A percentile compares a stretch with the other conserved stretches of the same genome.
Evolutionary conservation across 2,888 invertebrate genomes (phyloP).

Genomic region (Morinoia aosen): DNA sequence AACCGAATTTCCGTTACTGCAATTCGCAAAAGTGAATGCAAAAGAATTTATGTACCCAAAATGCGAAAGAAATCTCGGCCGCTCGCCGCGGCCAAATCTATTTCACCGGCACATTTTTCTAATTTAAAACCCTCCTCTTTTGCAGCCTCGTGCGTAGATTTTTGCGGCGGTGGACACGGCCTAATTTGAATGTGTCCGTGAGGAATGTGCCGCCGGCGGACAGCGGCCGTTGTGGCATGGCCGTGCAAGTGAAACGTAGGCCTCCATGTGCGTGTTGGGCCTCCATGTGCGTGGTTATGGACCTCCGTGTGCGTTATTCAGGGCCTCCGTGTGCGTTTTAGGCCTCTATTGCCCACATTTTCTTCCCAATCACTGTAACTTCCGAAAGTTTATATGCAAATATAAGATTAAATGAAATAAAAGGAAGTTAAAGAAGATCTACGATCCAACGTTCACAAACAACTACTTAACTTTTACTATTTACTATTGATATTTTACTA

Average conservation of each 20-base stretch:
- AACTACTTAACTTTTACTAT: too few species aligned
- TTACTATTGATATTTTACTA: too few species aligned
- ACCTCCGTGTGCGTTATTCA: not conserved
- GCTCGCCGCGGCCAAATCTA: not conserved
- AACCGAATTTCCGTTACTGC: not conserved
- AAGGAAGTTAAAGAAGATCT: too few species aligned
- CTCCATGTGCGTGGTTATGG: not conserved
- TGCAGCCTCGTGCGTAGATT: not conserved
- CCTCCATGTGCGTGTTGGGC: too few species aligned
- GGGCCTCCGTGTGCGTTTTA: not conserved
- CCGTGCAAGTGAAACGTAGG: not conserved
- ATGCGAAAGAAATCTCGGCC: not conserved
- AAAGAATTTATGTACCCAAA: not conserved
- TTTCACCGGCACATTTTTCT: not conserved
- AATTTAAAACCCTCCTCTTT: not conserved
- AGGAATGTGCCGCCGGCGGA: constrained; percentile 13
- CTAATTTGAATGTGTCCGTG: constrained; percentile 47
- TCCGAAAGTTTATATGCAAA: too few species aligned
- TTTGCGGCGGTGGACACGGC: constrained; percentile 8
- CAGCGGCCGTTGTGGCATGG: not conserved
- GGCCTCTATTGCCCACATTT: too few species aligned
- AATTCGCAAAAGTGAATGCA: not conserved
- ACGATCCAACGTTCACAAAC: too few species aligned
- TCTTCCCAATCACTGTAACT: too few species aligned
- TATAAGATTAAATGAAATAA: too few species aligned